Conservation (phyloP, 2,888 invertebrate species). For the Parnassius apollo region DNA sequence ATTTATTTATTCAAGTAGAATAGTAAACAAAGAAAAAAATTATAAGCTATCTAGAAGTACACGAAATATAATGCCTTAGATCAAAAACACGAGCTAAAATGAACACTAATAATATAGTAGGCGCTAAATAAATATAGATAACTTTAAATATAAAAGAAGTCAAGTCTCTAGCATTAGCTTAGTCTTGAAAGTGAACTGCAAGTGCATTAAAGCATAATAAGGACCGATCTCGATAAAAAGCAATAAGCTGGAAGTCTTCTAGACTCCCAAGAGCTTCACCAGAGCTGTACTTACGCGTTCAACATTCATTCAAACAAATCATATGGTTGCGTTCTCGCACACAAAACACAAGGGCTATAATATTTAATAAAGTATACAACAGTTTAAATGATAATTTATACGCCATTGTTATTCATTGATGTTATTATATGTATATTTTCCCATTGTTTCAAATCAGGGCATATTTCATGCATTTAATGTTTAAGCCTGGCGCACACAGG, state of each 20-base stretch:
- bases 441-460: conserved; percentile 82
- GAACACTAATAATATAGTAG: too few species aligned
- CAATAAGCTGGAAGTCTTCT: background rate
- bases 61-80: too few species aligned
- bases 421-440: conserved; percentile 81
- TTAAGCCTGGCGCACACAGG: conserved; percentile 51
- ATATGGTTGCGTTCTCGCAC: conserved; percentile 51
- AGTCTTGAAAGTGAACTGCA: too few species aligned
- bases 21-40: too few species aligned
- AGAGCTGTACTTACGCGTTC: conserved; percentile 25
- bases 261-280: background rate
- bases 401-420: conserved; percentile 81
- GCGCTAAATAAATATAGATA: too few species aligned
- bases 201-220: too few species aligned
- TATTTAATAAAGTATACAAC: conserved; percentile 80
- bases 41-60: too few species aligned
- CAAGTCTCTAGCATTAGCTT: too few species aligned
- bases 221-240: background rate
- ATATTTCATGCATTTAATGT: conserved; percentile 81
- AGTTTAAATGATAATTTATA: conserved; percentile 82
- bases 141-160: too few species aligned
- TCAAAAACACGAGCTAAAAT: too few species aligned
- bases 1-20: too few species aligned
- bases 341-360: conserved; percentile 71
- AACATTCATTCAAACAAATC: conserved; percentile 57